Evolutionary conservation across 2,888 invertebrate species (phyloP), one percentile per base, ranked within the genome.

Genomic region (Stenurella melanura): DNA sequence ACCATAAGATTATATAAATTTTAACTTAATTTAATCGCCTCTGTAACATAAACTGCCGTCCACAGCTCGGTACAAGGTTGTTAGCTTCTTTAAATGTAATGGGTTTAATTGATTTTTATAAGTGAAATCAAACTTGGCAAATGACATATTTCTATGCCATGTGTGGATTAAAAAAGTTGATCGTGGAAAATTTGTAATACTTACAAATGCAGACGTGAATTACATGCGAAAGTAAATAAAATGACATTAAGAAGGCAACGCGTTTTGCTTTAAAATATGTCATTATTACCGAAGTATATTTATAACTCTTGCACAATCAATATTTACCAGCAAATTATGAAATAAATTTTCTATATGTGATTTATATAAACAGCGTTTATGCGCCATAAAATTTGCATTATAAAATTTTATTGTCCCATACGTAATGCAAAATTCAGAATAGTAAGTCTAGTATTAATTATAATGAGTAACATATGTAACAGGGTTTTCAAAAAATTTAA

Each of bases 141-240:
- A 72, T 67, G 72, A 77, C 30, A 34, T 70, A 71, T 74, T 73
- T 73, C 73, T 76, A 73, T 69, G 68, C 58, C 68, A 68, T 73
- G 66, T 61, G 68, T 73, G 66, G 73, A 42, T 38, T 63, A 68
- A 75, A 77, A 71, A 77, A 74, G 66, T 68, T 60, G 77, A 75
- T 58, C 68, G 61, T 73, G 72, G 73, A 72, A 69, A 63, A 76
- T 76, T 73, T 73, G 69, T 69, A 73, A 76, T 76, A 76, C 71
- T 76, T 76, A 75, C 26, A 61, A 30, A 61, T 61, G 67, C 61
- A 38, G 66, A 75, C 75, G 71, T 72, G 60, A 70, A 64, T 67
- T 75, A 64, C 72, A 71, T 72, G 67, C 75, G 56, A 56, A 56
- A 56, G 56, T 56, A 50, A 74, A 68, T 61, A 58, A 58, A 58